Base-by-base conservation (phyloP, 2,113 vertebrate species). In the Protomyctophum bolini region DNA sequence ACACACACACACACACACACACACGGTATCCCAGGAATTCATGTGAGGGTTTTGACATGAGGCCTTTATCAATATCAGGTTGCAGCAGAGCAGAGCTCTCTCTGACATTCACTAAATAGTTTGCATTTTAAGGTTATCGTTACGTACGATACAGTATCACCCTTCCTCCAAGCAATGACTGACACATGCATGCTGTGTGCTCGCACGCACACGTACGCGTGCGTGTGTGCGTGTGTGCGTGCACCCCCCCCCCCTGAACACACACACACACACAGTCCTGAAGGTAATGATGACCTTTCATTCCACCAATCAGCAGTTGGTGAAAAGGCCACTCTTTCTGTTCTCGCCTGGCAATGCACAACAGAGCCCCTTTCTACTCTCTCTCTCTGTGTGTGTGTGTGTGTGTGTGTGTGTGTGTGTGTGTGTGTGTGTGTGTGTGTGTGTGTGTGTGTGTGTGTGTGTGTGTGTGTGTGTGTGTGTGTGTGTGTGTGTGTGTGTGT, bases 351-450 rank as follows among this genome's bases (percentile, higher is more conserved):
- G 68, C 85, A 89, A 84, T 79, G 75, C 72, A 72, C 70, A 90
- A 89, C 73, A 82, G 84, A 82, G 87, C 83, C 82, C 84, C 89
- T 88, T 90, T 92, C 83, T 91, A 48, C 70, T 77, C 8, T n/a
- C n/a, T n/a, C n/a, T n/a, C n/a, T n/a, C n/a, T 72, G 60, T 7
- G 12, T 8, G 15, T 41, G 58, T 65, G 47, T 45, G n/a, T 62
- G 33, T 11, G 21, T 33, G 51, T 69, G 75, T 70, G 72, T 64
- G 29, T 64, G 52, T 33, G 52, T 45, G 65, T 76, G 70, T 69
- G 57, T 7, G 10, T 60, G 76, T 29, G 46, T 45, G 61, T 48
- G 54, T 70, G 50, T 78, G 77, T 10, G n/a, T 5, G 83, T 63
- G 6, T 6, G 10, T 33, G 21, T 6, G 33, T 6, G 5, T 41